phyloP scores from a whole-genome alignment of 2,113 vertebrate species.

The Rhipidura dahli region DNA sequence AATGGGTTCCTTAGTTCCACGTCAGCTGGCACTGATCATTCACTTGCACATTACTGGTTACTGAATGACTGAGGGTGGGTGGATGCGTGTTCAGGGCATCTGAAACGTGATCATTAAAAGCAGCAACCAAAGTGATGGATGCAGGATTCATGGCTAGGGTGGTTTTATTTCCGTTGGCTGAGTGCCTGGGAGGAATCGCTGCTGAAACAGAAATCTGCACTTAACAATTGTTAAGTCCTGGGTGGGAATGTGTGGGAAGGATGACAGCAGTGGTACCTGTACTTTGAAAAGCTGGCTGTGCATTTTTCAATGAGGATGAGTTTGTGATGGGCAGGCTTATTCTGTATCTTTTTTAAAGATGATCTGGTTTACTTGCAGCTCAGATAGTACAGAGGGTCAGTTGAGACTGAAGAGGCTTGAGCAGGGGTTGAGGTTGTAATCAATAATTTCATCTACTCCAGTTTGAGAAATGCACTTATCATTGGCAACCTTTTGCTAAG shows the following conservation, averaged over 20 bases:
- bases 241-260: background rate
- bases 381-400: fast-evolving
- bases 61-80: background rate
- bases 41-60: background rate
- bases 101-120: background rate
- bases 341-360: background rate
- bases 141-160: background rate
- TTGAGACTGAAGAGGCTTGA: background rate
- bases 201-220: background rate
- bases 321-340: background rate
- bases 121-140: background rate
- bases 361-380: background rate
- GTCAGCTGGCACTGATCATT: background rate
- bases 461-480: background rate
- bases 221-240: background rate
- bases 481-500: background rate
- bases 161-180: background rate
- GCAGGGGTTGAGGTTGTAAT: background rate
- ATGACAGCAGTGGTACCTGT: background rate
- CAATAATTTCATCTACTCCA: background rate
- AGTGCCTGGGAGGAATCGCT: background rate
- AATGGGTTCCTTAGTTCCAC: background rate
- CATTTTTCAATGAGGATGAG: background rate
- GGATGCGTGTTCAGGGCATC: background rate
- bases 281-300: background rate